Evolutionary conservation across 2,113 vertebrate genomes (phyloP), one percentile per base, ranked within the genome.

Genomic region (Nycticorax nycticorax): DNA sequence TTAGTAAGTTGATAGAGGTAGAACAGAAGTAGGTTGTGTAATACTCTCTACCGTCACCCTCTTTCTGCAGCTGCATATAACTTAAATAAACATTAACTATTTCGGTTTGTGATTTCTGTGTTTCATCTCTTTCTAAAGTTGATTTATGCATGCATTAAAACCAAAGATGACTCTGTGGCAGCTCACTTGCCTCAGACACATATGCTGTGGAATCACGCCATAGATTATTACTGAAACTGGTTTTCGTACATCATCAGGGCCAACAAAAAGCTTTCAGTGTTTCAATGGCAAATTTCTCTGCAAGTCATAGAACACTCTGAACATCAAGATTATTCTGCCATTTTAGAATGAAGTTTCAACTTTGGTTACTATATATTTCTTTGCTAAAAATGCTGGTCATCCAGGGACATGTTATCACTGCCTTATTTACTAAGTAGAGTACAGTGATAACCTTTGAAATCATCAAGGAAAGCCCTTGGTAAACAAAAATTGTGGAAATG

Each of bases 371-470:
- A 14, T 50, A 9, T 82, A 60, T 75, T 88, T 77, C 78, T 69
- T 96, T 88, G 95, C 33, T 85, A 39, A 93, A 73, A 67, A 48
- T 74, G 16, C 50, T 96, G 83, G 82, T 91, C 67, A 88, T 57
- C 33, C 63, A 71, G 32, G 41, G 64, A 90, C 4, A 4, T 35
- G 22, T 64, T 88, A 74, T 81, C 43, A 75, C 53, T 74, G 22
- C 53, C 80, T 76, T 84, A 55, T 84, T 96, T 92, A 66, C 85
- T 88, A 93, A 75, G 75, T 37, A 48, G 73, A 92, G 69, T 28
- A 14, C 15, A 1, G 16, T 11, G 26, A 77, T 91, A 95, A 95
- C 72, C 62, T 97, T 89, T 96, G 55, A 82, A 94, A 94, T 78
- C 28, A 77, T 84, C 82, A 93, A 63, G 50, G 66, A 77, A 95